Base-by-base conservation (phyloP, 1,140 invertebrate species). In the Drosophila melanica region DNA sequence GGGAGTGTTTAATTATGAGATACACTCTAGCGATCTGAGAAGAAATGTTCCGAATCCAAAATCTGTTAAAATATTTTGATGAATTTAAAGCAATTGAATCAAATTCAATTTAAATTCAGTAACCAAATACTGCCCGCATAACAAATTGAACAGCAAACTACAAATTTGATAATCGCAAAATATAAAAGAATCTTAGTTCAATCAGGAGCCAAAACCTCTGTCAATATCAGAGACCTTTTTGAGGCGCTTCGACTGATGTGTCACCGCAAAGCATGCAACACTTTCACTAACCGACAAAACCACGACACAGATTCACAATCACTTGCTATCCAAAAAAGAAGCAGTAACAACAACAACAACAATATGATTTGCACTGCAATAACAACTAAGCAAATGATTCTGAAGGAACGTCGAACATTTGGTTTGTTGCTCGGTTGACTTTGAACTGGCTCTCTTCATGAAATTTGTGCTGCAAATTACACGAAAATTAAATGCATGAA, bases 401-500 rank as follows among this genome's bases (percentile, higher is more conserved):
- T 47, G 71, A 79, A 73, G 67, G 63, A 75, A 72, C 75, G 65
- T 69, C 66, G 50, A 74, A 69, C 71, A 63, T 81, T 87, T 54
- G 81, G 82, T 78, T 87, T 81, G 82, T 70, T 72, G 78, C 79
- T 81, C 79, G 63, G 69, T 58, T 72, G 63, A 54, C 47, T 67
- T 72, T 44, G 47, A 57, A 44, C 41, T 50, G 33, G 45, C 44
- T 62, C 65, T 57, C 47, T 71, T 72, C 75, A 75, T 73, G 71
- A 79, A 76, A 82, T 82, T 87, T 75, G 79, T 87, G 79, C 79
- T 89, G 79, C 79, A 87, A 89, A 87, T 87, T 87, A 87, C 79
- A 87, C 79, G 86, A 87, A 89, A 87, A 87, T 87, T 89, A 89
- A 87, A 89, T 89, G 82, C 82, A 87, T 87, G 82, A 87, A 87